These are phyloP conservation scores for Megatriorchis doriae DNA, from an alignment of 2,113 vertebrate genomes.

Conservation along the genomic window DNA sequence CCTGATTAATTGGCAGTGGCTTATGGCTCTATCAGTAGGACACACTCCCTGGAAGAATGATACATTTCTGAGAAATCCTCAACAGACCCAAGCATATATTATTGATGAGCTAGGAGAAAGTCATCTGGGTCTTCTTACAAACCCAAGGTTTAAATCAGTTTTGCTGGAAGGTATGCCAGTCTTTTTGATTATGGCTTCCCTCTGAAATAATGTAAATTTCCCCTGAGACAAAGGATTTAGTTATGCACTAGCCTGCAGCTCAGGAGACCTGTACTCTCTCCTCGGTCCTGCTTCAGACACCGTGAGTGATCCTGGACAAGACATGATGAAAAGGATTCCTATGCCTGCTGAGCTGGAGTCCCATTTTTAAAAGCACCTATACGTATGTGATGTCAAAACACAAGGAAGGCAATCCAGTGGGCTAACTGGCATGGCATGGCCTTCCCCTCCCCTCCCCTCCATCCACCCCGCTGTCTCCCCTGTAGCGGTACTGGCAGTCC, in stretches of 20 bases:
- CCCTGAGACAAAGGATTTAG: background rate
- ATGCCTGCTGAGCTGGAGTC: background rate
- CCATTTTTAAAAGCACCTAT: background rate
- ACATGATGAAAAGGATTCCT: background rate
- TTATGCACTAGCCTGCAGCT: background rate
- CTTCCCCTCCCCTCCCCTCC: background rate
- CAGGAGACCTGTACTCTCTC: background rate
- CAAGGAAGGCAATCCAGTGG: background rate
- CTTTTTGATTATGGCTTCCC: background rate
- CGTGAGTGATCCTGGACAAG: background rate
- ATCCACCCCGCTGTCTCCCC: rapidly evolving
- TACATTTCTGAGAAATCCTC: background rate
- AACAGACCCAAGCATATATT: background rate
- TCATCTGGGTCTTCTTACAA: background rate
- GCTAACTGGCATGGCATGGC: background rate
- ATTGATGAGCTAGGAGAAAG: slow-evolving; percentile 6
- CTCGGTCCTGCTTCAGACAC: background rate
- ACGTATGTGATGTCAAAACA: background rate
- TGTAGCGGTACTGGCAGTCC: background rate
- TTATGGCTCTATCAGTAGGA: slow-evolving; percentile 4
- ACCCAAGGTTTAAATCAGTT: background rate
- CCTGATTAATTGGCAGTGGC: slow-evolving; percentile 10
- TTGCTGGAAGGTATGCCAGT: background rate
- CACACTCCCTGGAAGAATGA: background rate
- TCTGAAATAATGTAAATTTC: background rate